A percentile compares a stretch with the other conserved stretches of the same genome.
Conservation (phyloP, 2,888 invertebrate genomes). For the Eulithis testata region DNA sequence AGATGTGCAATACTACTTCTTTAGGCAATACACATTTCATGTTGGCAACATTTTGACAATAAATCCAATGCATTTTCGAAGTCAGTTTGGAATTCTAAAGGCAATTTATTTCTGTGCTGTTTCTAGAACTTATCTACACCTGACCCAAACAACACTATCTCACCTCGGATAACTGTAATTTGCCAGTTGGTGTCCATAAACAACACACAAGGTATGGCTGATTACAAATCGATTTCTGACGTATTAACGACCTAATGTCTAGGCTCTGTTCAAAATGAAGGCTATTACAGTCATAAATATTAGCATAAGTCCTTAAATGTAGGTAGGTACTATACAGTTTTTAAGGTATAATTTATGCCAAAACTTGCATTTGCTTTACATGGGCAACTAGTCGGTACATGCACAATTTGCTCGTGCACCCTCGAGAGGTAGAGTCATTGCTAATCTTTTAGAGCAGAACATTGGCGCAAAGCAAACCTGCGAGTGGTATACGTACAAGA, state of each 20-base stretch:
- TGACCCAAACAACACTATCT: constrained; percentile 5
- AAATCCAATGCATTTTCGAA: constrained; percentile 5
- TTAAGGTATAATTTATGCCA: constrained; percentile 3
- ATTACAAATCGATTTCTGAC: constrained; percentile 23
- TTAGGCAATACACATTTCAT: background rate
- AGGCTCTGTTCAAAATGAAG: constrained; percentile 16
- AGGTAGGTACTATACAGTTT: background rate
- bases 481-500: too few species aligned
- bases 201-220: constrained; percentile 11
- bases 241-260: constrained; percentile 19
- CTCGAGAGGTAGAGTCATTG: too few species aligned
- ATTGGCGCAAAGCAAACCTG: too few species aligned
- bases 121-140: constrained; percentile 2
- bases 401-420: too few species aligned
- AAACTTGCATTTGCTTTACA: background rate
- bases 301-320: constrained; percentile 11
- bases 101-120: background rate
- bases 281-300: constrained; percentile 8
- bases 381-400: background rate
- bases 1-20: background rate
- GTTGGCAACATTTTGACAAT: background rate
- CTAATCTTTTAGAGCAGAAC: too few species aligned
- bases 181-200: constrained; percentile 15
- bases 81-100: constrained; percentile 5
- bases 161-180: constrained; percentile 20